A percentile compares a stretch with the other conserved stretches of the same genome.
Conservation (phyloP, 2,888 invertebrate genomes). For the Netelia fuscicornis region DNA sequence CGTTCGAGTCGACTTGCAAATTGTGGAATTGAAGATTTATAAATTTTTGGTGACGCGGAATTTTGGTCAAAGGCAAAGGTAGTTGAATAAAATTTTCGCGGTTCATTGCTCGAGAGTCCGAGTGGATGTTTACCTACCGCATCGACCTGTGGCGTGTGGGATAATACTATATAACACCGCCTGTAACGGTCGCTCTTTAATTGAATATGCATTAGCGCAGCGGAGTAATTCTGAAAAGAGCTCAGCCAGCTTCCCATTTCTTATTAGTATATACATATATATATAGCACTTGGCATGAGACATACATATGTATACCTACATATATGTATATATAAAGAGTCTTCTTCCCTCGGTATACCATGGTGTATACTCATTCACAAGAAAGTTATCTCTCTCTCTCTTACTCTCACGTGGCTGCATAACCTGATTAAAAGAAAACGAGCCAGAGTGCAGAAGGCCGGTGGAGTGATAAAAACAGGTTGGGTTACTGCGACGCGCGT, state of each 20-base stretch:
- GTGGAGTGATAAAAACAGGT: conserved; percentile 74
- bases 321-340: conserved; percentile 24
- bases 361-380: conserved; percentile 62
- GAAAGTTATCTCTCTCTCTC: conserved; percentile 45
- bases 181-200: conserved; percentile 66
- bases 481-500: conserved; percentile 70
- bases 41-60: background rate
- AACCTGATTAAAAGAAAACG: conserved; percentile 72
- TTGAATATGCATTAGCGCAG: conserved; percentile 71
- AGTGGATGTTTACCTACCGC: conserved; percentile 18
- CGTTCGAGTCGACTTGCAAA: background rate
- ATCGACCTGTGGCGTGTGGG: conserved; percentile 57
- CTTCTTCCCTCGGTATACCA: conserved; percentile 48
- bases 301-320: background rate
- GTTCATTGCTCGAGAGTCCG: conserved; percentile 14
- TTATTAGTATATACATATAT: background rate
- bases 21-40: background rate
- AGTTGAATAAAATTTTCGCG: background rate
- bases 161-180: conserved; percentile 57
- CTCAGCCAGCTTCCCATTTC: conserved; percentile 42
- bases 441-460: conserved; percentile 52
- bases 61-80: background rate
- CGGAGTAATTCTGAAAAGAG: conserved; percentile 64
- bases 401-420: conserved; percentile 68
- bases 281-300: conserved; percentile 18